Evolutionary conservation across 2,888 invertebrate species (phyloP).

Genomic region (Andricus quercusramuli): DNA sequence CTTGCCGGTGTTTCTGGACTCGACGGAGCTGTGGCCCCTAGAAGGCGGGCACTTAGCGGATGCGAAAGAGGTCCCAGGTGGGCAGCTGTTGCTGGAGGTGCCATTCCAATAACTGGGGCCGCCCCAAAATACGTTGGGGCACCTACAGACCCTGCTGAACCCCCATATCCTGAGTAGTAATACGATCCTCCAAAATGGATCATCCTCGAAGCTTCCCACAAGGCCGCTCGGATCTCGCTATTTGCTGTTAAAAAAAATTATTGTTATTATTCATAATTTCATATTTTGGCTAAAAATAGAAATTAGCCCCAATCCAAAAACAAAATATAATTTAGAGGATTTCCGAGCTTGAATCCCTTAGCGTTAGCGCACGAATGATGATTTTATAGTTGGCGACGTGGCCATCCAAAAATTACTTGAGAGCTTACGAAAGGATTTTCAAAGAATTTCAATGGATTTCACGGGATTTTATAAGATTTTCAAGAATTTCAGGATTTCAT

Average conservation of each 20-base stretch:
- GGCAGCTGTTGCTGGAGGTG: slow-evolving; percentile 57
- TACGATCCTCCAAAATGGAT: slow-evolving; percentile 36
- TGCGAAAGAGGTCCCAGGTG: slow-evolving; percentile 59
- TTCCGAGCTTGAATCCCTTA: too few relatives aligned
- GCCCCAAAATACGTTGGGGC: slow-evolving; percentile 68
- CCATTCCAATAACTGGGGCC: slow-evolving; percentile 65
- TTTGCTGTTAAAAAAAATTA: slow-evolving; percentile 56
- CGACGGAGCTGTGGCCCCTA: slow-evolving; percentile 59
- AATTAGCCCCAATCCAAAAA: too few relatives aligned
- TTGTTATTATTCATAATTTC: not conserved
- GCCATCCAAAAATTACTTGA: too few relatives aligned
- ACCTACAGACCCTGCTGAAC: slow-evolving; percentile 48
- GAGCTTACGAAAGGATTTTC: too few relatives aligned
- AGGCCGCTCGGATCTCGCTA: slow-evolving; percentile 63
- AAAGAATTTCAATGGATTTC: too few relatives aligned
- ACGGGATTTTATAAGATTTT: too few relatives aligned
- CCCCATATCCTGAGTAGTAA: not conserved
- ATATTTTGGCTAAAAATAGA: not conserved
- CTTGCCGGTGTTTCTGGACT: slow-evolving; percentile 64
- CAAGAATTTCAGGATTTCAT: too few relatives aligned
- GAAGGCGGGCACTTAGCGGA: slow-evolving; percentile 58
- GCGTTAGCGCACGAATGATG: too few relatives aligned
- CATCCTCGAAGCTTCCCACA: slow-evolving; percentile 62
- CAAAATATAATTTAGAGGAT: too few relatives aligned
- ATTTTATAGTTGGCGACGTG: too few relatives aligned